Conservation (phyloP, 2,797 vertebrate species). For the Aotus griseimembra region DNA sequence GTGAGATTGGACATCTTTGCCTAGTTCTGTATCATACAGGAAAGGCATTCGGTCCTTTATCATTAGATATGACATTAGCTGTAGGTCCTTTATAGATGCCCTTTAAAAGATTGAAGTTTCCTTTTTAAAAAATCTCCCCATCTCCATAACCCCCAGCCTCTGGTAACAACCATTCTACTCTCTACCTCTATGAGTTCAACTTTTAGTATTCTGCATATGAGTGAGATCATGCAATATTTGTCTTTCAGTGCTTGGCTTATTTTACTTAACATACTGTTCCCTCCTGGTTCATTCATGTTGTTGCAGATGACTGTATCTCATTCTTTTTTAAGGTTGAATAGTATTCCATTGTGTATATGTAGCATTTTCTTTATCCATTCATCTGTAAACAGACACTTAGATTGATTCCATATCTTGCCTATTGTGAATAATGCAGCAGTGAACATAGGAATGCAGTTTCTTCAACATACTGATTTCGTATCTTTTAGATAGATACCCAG, state of each 20-base stretch:
- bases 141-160: neutral
- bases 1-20: neutral
- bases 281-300: neutral
- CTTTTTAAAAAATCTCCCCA: neutral
- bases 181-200: neutral
- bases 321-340: neutral
- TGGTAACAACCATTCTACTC: neutral
- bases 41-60: neutral
- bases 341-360: neutral
- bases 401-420: neutral
- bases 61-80: neutral
- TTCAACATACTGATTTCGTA: neutral
- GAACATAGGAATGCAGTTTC: neutral
- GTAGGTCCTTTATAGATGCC: neutral
- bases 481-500: neutral
- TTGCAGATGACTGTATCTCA: neutral
- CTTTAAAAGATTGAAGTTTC: neutral
- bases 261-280: neutral
- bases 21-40: neutral
- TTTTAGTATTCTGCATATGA: neutral
- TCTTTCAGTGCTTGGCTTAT: neutral
- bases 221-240: neutral
- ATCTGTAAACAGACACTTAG: neutral
- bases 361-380: neutral
- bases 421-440: neutral